Evolutionary conservation across 2,888 invertebrate species (phyloP).

Genomic region (Pseudoips prasinana): DNA sequence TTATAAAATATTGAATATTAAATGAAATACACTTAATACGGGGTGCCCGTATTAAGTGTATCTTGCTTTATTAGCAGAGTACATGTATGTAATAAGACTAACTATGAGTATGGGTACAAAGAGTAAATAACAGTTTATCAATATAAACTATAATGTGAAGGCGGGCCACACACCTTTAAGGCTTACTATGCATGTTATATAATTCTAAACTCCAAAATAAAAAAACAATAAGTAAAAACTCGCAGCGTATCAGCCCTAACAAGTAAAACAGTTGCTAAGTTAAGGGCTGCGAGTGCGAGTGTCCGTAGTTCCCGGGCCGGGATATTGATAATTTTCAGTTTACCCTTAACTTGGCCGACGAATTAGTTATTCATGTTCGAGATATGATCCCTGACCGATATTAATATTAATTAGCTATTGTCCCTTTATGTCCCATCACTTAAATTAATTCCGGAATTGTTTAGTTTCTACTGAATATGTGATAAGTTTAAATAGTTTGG

Average conservation of each 20-base stretch:
- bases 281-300: constrained; percentile 53
- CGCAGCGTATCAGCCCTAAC: constrained; percentile 57
- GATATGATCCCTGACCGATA: constrained; percentile 64
- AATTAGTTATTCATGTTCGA: constrained; percentile 74
- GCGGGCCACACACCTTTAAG: too few species aligned
- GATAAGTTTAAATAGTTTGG: constrained; percentile 40
- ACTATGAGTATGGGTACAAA: too few species aligned
- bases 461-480: constrained; percentile 34
- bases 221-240: too few species aligned
- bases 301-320: constrained; percentile 34
- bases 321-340: constrained; percentile 75
- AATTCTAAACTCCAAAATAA: too few species aligned
- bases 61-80: too few species aligned
- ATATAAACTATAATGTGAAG: too few species aligned
- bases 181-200: too few species aligned
- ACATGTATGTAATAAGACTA: too few species aligned
- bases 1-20: too few species aligned
- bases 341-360: constrained; percentile 53
- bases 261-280: constrained; percentile 55
- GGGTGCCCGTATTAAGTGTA: too few species aligned
- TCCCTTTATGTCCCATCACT: constrained; percentile 58
- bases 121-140: too few species aligned
- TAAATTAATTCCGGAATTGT: constrained; percentile 66
- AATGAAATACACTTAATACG: too few species aligned
- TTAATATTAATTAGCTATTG: constrained; percentile 71